Evolutionary conservation across 1,140 invertebrate species (phyloP), one percentile per base, ranked within the genome.

Genomic region (Neotoxoptera formosana): DNA sequence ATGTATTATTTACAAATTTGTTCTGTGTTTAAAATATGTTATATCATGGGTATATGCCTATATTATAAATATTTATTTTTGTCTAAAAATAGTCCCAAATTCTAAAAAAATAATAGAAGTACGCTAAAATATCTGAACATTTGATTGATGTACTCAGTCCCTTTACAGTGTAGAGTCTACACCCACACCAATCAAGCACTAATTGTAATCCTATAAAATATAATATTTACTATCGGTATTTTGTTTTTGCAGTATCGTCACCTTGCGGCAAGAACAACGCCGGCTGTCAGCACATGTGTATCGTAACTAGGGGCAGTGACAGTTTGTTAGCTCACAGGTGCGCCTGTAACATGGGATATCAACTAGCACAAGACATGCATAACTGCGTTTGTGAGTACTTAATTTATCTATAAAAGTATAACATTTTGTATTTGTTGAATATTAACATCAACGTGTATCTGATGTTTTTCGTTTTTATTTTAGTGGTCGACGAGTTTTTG

Each of bases 201-300:
- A 7, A 76, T 14, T 0, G n/a, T n/a, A 76, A 76, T 76, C 4
- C 14, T 76, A n/a, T 76, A 76, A 76, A 76, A n/a, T 34, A 76
- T 76, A n/a, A 76, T 76, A 76, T 25, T n/a, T 76, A 34, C 25
- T 51, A 20, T 76, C 11, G 3, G 14, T 83, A 2, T 67, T 90
- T 90, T 93, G n/a, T 90, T 21, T 93, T 95, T 95, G 14, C 94
- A 96, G 97, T 97, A 1, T 96, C 96, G 8, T 99, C 99, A 96
- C 99, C 99, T 0, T 99, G 99, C 94, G 97, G 97, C 2, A 96
- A 96, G 94, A 98, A 97, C 94, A 99, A 99, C 94, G 98, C 98
- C 0, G 97, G 97, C 1, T 99, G 99, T 95, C 97, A 98, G 90
- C 99, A 99, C 94, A 97, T 99, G 97, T 99, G 99, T 95, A 97